Evolutionary conservation across 2,797 vertebrate species (phyloP).

Genomic region (Pterois miles): DNA sequence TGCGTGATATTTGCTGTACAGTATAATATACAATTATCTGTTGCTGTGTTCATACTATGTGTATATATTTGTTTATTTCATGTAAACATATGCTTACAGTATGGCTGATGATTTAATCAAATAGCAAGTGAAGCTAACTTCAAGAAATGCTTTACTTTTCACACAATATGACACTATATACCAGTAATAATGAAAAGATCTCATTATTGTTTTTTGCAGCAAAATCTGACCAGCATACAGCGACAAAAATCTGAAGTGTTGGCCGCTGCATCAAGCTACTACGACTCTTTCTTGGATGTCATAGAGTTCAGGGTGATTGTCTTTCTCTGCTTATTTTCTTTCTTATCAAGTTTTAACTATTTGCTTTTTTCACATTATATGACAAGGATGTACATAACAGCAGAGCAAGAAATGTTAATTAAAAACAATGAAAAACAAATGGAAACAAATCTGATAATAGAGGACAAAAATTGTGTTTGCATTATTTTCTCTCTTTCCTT

Average conservation of each 20-base stretch:
- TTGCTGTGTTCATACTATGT: not conserved
- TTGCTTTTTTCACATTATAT: not conserved
- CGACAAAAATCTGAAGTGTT: constrained; percentile 89
- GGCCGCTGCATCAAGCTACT: constrained; percentile 82
- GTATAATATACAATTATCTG: not conserved
- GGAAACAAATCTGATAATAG: constrained; percentile 13
- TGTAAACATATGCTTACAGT: not conserved
- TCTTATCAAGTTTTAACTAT: not conserved
- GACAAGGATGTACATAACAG: not conserved
- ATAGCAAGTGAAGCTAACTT: not conserved
- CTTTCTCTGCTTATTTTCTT: not conserved
- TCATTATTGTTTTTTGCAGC: constrained; percentile 75
- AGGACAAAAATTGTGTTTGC: not conserved
- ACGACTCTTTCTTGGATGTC: constrained; percentile 93
- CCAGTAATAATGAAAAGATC: not conserved
- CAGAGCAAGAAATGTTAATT: not conserved
- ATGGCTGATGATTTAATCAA: not conserved
- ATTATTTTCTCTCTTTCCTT: not conserved
- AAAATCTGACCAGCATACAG: constrained; percentile 89
- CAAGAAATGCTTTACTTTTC: not conserved
- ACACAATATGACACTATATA: not conserved
- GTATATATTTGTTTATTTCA: not conserved
- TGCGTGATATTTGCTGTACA: not conserved
- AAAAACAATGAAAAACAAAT: not conserved
- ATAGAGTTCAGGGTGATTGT: constrained; percentile 93